Evolutionary conservation across 2,888 invertebrate genomes (phyloP), one percentile per base, ranked within the genome.

Genomic region (Luffia ferchaultella): DNA sequence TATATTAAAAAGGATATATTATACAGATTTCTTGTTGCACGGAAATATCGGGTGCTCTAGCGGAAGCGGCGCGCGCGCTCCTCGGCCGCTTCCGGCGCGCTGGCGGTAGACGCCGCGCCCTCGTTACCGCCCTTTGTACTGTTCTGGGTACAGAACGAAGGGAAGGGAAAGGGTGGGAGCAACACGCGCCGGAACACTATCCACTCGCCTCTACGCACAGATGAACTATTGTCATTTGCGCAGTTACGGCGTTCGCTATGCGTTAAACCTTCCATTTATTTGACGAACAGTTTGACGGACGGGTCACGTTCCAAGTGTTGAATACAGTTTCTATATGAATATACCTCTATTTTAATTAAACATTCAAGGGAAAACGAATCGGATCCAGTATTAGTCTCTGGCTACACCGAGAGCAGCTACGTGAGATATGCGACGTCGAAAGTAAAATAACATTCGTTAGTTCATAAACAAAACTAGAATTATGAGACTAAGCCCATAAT

Each of bases 81-180:
- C 18, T 42, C 41, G 30, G 41, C 48, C 41, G 48, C 48, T 48
- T 48, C 48, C 48, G 50, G 50, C 52, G 48, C 63, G 67, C 65
- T 65, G 62, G n/a, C 64, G 63, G 60, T 58, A 62, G 62, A 59
- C 77, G 74, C 70, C 62, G 62, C 61, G 70, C 54, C 70, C 73
- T 76, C 72, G 72, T 76, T 76, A 73, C 62, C 12, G 47, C 47
- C 20, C 49, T 51, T 52, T 49, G 30, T 30, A 30, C 30, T 12
- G 30, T 7, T 3, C 5, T 30, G 5, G 30, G 30, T 12, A 30
- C 30, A 12, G 30, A 7, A 30, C 3, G 12, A 12, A 12, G 30
- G 30, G 30, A 30, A 30, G 30, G 12, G 30, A 30, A 12, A 30
- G 5, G 30, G 30, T 3, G 3, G 30, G 3, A 12, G 30, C 30